These are phyloP conservation scores for Arothron firmamentum DNA, from an alignment of 2,113 vertebrate genomes.

Conservation along the genomic window DNA sequence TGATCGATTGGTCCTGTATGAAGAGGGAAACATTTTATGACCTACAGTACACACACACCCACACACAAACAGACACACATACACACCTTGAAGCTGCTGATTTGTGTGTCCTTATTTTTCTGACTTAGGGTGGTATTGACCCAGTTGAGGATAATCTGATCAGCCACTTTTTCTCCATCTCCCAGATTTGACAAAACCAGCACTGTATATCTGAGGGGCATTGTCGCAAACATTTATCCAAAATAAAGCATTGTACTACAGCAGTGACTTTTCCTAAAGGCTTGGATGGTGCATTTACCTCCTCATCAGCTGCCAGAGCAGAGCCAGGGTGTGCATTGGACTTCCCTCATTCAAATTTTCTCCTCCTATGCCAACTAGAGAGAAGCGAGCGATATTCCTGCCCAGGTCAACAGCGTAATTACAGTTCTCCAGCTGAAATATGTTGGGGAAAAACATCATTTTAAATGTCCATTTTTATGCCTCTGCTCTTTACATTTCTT, in stretches of 20 bases:
- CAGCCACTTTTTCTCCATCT: conserved; percentile 87
- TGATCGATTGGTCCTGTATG: conserved; percentile 87
- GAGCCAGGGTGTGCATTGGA: conserved; percentile 84
- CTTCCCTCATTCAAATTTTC: conserved; percentile 90
- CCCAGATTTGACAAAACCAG: conserved; percentile 90
- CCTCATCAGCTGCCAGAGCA: conserved; percentile 97
- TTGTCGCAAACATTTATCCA: background rate
- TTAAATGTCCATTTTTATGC: background rate
- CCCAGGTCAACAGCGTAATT: conserved; percentile 92
- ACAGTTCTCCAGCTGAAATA: conserved; percentile 90
- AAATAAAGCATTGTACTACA: background rate
- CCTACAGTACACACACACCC: background rate
- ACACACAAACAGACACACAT: background rate
- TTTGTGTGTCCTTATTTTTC: conserved; percentile 81
- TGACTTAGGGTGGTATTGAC: conserved; percentile 86
- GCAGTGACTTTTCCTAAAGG: background rate
- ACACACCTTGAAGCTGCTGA: conserved; percentile 91
- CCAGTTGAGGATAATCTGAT: conserved; percentile 91
- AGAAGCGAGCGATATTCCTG: conserved; percentile 86
- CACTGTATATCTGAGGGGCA: conserved; percentile 83
- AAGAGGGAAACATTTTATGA: background rate
- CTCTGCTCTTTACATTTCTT: background rate
- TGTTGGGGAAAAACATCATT: background rate
- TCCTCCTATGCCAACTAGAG: conserved; percentile 93
- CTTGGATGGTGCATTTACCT: conserved; percentile 66